A percentile compares a stretch with the other conserved stretches of the same genome.
These are phyloP conservation scores for Porphyrio hochstetteri DNA, from an alignment of 2,113 vertebrate genomes.

Conservation along the genomic window DNA sequence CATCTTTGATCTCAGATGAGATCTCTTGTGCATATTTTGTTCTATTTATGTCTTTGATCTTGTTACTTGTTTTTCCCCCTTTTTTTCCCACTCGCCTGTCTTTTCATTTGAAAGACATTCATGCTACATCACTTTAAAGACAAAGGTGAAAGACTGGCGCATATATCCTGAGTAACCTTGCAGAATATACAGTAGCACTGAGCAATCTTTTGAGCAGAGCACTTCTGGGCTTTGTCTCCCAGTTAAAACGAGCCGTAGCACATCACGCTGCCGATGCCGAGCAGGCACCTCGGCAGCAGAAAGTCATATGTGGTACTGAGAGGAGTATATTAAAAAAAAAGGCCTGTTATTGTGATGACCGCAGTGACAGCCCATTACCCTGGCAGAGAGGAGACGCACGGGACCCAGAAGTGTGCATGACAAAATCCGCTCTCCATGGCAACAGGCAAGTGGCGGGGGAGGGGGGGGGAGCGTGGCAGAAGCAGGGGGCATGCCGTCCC, in stretches of 20 bases:
- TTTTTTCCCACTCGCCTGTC: conserved; percentile 10
- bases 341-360: conserved; percentile 39
- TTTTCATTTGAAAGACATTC: conserved; percentile 70
- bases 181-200: background rate
- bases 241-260: background rate
- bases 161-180: conserved; percentile 53
- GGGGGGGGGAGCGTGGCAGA: conserved; percentile 15
- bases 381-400: conserved; percentile 27
- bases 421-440: conserved; percentile 76
- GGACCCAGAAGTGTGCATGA: conserved; percentile 68
- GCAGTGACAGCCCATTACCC: conserved; percentile 57
- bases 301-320: background rate
- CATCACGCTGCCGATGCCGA: background rate
- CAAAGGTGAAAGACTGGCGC: conserved; percentile 56
- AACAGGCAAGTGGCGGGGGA: conserved; percentile 46
- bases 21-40: conserved; percentile 83
- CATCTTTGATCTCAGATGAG: conserved; percentile 80
- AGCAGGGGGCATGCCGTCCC: background rate
- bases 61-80: conserved; percentile 61
- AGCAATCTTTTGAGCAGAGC: conserved; percentile 16
- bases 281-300: conserved; percentile 46
- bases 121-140: conserved; percentile 66
- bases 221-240: background rate
- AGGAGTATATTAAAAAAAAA: background rate
- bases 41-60: conserved; percentile 83